Conservation (phyloP, 2,797 vertebrate genomes). For the Schizothorax lantsangensis region DNA sequence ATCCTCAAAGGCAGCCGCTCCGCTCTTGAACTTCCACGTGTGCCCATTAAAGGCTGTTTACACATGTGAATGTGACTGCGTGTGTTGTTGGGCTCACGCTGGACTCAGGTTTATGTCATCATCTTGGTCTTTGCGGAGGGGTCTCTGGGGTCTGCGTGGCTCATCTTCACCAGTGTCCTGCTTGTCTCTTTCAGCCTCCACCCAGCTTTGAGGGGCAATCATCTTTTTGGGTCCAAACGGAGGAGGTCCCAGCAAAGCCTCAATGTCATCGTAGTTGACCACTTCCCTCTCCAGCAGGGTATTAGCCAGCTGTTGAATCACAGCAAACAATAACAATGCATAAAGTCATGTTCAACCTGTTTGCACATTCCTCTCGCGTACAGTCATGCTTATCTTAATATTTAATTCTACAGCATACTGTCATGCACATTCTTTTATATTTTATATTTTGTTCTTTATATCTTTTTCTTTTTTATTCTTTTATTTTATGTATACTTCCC, state of each 20-base stretch:
- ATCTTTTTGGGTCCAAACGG: conserved; percentile 93
- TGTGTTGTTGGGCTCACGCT: conserved; percentile 59
- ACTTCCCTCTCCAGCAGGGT: conserved; percentile 93
- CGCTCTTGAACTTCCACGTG: neutral
- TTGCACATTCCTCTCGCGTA: too few species aligned
- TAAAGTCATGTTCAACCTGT: neutral
- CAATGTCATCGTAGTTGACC: conserved; percentile 95
- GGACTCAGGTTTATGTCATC: conserved; percentile 71
- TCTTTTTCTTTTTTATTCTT: too few species aligned
- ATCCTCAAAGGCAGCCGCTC: neutral
- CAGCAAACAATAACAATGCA: neutral
- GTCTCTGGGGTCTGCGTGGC: conserved; percentile 68
- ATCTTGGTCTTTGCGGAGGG: conserved; percentile 70
- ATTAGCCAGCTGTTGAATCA: conserved; percentile 83
- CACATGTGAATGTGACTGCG: neutral
- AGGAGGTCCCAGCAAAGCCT: conserved; percentile 88
- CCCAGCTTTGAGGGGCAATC: conserved; percentile 93
- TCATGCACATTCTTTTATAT: too few species aligned
- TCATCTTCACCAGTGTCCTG: conserved; percentile 88
- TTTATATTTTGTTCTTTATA: too few species aligned
- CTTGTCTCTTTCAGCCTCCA: conserved; percentile 90
- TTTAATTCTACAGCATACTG: too few species aligned
- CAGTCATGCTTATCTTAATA: too few species aligned
- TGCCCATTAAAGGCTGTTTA: neutral
- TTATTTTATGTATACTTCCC: too few species aligned